Percentiles rank a stretch among this genome's conserved stretches.
These are phyloP conservation scores for Chironomus riparius DNA, from an alignment of 2,888 invertebrate species.

Conservation along the genomic window DNA sequence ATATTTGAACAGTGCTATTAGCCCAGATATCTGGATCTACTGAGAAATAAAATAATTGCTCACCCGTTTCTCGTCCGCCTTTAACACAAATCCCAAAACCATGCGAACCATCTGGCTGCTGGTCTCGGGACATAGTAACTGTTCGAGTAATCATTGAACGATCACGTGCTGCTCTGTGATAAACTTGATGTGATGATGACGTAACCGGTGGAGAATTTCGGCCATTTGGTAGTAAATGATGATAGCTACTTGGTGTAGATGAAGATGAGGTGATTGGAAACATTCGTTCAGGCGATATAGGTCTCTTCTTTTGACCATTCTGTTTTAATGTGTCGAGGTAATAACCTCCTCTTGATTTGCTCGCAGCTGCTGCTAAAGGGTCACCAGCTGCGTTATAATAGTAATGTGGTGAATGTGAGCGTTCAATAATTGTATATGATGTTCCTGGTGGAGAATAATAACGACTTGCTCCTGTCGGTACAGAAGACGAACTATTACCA, in stretches of 20 bases:
- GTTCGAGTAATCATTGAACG: constrained; percentile 62
- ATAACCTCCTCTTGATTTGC: neutral
- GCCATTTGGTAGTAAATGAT: constrained; percentile 37
- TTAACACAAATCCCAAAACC: constrained; percentile 88
- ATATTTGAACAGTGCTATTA: too few species aligned
- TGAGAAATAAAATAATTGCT: constrained; percentile 30
- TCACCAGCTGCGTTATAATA: constrained; percentile 44
- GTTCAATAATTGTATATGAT: constrained; percentile 79
- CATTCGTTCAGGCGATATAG: constrained; percentile 72
- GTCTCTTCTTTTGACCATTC: constrained; percentile 61
- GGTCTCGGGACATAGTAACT: constrained; percentile 76
- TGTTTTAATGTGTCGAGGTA: constrained; percentile 34
- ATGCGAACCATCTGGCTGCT: constrained; percentile 66
- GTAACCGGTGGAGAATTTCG: constrained; percentile 62
- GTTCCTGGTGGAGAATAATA: constrained; percentile 57
- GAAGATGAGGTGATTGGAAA: constrained; percentile 50
- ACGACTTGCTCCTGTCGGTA: constrained; percentile 32
- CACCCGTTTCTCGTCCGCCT: constrained; percentile 83
- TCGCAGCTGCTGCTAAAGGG: constrained; percentile 29
- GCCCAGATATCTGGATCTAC: too few species aligned
- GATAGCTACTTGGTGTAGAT: constrained; percentile 44
- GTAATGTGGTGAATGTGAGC: constrained; percentile 59
- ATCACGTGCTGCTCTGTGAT: constrained; percentile 42
- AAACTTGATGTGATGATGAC: constrained; percentile 49
- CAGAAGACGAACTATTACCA: constrained; percentile 36